phyloP scores from a whole-genome alignment of 2,888 invertebrate species.

The Campoplex capitator region DNA sequence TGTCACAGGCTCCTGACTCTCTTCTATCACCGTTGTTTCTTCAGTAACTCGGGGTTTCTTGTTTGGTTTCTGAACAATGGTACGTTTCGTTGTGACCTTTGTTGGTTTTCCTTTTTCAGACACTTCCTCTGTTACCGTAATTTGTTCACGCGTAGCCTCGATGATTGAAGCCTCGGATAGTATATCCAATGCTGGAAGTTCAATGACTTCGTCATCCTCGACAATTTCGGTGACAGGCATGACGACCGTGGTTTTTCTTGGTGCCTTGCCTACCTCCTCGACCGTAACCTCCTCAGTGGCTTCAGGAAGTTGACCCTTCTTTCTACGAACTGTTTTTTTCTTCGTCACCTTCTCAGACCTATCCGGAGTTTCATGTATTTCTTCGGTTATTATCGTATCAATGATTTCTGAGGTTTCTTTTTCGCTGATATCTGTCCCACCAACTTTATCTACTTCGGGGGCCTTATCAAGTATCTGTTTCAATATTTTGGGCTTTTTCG shows the following conservation, averaged over 20 bases:
- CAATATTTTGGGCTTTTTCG: conserved; percentile 64
- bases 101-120: conserved; percentile 79
- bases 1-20: conserved; percentile 73
- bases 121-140: conserved; percentile 82
- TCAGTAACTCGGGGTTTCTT: conserved; percentile 80
- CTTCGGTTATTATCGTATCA: conserved; percentile 71
- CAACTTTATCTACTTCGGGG: conserved; percentile 74
- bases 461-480: conserved; percentile 69
- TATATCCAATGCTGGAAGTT: conserved; percentile 68
- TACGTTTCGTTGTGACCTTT: conserved; percentile 72
- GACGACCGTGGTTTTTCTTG: conserved; percentile 55
- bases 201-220: conserved; percentile 36
- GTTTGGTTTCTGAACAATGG: conserved; percentile 70
- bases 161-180: conserved; percentile 48
- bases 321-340: conserved; percentile 70
- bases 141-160: conserved; percentile 75
- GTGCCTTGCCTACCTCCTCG: conserved; percentile 76
- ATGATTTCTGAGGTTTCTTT: conserved; percentile 58
- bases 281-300: conserved; percentile 80
- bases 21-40: conserved; percentile 80
- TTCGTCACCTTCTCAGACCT: conserved; percentile 71
- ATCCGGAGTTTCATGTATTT: conserved; percentile 74
- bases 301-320: conserved; percentile 67
- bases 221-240: conserved; percentile 6
- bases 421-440: conserved; percentile 39